phyloP scores from a whole-genome alignment of 2,113 vertebrate genomes.

The Vidua chalybeata region DNA sequence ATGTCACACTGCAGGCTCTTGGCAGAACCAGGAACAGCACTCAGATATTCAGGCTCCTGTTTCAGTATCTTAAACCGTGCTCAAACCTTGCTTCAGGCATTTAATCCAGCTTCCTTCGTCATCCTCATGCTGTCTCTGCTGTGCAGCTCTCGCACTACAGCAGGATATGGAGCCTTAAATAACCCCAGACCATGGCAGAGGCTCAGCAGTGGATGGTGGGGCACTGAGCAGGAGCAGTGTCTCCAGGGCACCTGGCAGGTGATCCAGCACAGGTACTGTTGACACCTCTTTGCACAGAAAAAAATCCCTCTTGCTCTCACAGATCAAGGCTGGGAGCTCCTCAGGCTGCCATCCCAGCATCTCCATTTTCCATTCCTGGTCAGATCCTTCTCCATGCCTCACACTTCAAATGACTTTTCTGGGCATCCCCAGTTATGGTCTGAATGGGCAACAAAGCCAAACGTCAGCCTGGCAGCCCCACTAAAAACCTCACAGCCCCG shows the following conservation, averaged over 20 bases:
- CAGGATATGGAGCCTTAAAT: background rate
- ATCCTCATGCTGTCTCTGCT: background rate
- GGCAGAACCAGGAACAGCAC: background rate
- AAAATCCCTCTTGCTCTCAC: background rate
- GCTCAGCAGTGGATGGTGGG: background rate
- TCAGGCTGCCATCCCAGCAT: background rate
- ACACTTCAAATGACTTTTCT: background rate
- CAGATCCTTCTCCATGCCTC: background rate
- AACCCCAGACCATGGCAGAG: accelerated
- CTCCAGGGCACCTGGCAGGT: background rate
- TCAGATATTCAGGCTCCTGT: background rate
- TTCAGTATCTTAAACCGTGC: background rate
- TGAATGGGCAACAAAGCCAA: background rate
- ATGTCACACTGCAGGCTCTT: background rate
- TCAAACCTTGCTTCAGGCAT: background rate
- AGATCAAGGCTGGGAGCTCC: background rate
- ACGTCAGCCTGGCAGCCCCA: background rate
- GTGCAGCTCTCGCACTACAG: background rate
- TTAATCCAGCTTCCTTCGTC: background rate
- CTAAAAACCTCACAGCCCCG: background rate
- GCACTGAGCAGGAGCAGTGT: background rate
- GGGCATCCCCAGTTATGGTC: background rate
- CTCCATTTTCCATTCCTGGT: background rate
- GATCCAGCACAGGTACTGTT: background rate
- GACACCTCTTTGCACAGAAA: background rate